These are phyloP conservation scores for Mesaphorura yosii DNA, from an alignment of 1,140 invertebrate genomes.

Conservation along the genomic window DNA sequence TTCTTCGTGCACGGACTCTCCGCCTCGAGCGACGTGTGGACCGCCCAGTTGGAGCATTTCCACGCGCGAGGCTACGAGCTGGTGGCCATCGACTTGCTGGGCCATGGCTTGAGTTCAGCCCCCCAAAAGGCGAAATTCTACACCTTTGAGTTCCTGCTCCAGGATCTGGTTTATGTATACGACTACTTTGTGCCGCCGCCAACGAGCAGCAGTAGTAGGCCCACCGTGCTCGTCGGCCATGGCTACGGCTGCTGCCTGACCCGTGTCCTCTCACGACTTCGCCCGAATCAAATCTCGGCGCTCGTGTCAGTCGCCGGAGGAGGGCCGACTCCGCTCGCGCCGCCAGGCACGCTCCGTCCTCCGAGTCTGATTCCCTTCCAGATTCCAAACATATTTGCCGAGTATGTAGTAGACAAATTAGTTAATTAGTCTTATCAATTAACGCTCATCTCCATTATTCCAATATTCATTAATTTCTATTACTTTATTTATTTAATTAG, in stretches of 20 bases:
- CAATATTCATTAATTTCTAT: constrained; percentile 1
- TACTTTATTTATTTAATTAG: constrained; percentile 11
- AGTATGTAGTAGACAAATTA: constrained; percentile 10
- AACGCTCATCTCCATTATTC: background rate
- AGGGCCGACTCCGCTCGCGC: constrained; percentile 54
- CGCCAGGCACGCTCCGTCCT: constrained; percentile 37
- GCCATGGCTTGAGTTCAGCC: constrained; percentile 56
- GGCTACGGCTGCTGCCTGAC: constrained; percentile 58
- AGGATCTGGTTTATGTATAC: constrained; percentile 50
- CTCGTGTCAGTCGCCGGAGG: constrained; percentile 58
- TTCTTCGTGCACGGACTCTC: constrained; percentile 64
- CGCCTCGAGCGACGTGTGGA: constrained; percentile 56
- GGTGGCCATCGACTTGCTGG: constrained; percentile 56
- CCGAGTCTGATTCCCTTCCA: constrained; percentile 23
- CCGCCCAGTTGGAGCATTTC: constrained; percentile 51
- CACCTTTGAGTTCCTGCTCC: constrained; percentile 50
- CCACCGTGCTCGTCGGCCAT: constrained; percentile 47
- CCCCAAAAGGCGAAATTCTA: constrained; percentile 48
- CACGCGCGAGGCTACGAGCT: constrained; percentile 50
- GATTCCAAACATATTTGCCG: constrained; percentile 21
- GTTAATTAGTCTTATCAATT: background rate
- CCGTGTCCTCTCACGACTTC: constrained; percentile 49
- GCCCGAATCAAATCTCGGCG: constrained; percentile 48
- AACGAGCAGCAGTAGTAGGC: constrained; percentile 31
- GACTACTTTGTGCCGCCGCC: constrained; percentile 46